Evolutionary conservation across 1,140 invertebrate species (phyloP), one percentile per base, ranked within the genome.

Genomic region (Tyrophagus putrescentiae): DNA sequence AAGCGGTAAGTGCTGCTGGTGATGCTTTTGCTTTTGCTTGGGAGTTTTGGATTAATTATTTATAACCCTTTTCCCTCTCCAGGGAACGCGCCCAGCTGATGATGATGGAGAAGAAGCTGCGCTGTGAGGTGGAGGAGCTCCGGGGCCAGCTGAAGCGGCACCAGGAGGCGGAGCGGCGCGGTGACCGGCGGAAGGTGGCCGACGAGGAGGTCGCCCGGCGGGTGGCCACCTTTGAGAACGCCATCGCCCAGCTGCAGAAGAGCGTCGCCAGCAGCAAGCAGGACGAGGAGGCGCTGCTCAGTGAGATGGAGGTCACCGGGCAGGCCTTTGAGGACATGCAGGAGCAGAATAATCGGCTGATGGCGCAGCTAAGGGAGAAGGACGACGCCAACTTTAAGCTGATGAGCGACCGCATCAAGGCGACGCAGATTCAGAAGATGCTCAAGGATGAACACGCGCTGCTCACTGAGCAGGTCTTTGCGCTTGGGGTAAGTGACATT

Each of bases 251-350:
- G 23, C 68, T 79, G 23, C 76, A 78, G 62, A 76, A 77, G 63
- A 75, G 71, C 67, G 68, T 79, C 16, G 68, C 76, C 11, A 71
- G 72, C 32, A 89, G 90, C 70, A 91, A 90, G 73, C 85, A 89
- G 82, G 92, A 97, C 72, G 95, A 98, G 73, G 94, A 98, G 71
- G 91, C 92, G 1, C 74, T 99, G 54, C 75, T 98, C 3, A 96
- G 92, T 70, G 96, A 99, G 73, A 96, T 98, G 88, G 96, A 99
- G 72, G 91, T 97, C 0, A 99, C 93, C 0, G 94, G 94, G 0
- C 92, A 96, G 73, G 95, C 95, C 0, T 98, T 96, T 71, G 94
- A 98, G 74, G 93, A 98, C 69, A 96, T 98, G 91, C 93, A 98
- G 73, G 93, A 98, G 69, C 92, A 98, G 72, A 98, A 98, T 75